Evolutionary conservation across 2,797 vertebrate species (phyloP), one percentile per base, ranked within the genome.

Genomic region (Margarornis squamiger): DNA sequence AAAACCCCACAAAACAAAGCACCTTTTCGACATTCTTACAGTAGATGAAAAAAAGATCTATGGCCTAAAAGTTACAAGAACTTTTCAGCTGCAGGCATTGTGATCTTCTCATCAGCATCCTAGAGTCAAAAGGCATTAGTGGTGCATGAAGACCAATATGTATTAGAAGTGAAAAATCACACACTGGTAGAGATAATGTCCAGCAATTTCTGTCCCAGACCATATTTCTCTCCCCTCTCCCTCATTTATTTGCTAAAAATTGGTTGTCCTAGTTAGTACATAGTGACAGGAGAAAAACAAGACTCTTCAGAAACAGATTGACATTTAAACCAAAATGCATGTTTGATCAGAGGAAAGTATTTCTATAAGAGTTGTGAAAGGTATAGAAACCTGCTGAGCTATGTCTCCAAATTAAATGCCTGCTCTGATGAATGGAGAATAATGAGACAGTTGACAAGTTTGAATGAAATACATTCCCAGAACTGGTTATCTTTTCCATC

Each of bases 391-490:
- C 34, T 76, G 48, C 29, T 80, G 71, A 95, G 26, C 19, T 86
- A 27, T 21, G 71, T 84, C 73, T 91, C 77, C 91, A 85, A 95
- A 90, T 63, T 93, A 95, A 97, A 93, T 93, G 91, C 54, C 71
- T 92, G n/a, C 62, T 90, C 66, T 84, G 84, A 92, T 80, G 74
- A 96, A 75, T 68, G 67, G n/a, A 8, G 14, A 94, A 87, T 92
- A 95, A 95, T 92, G 72, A 96, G 51, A 88, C 30, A 65, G n/a
- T 90, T 79, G 92, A 93, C 51, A 92, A 90, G 70, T 70, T 5
- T 18, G 49, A 81, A 72, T 43, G 45, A 93, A 89, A 90, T 68
- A 51, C 4, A 55, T 71, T 96, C 96, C 77, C 77, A 38, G 76
- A 89, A 72, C 27, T 82, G 45, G 68, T 81, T 61, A 94, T 90